Evolutionary conservation across 1,140 invertebrate genomes (phyloP), one percentile per base, ranked within the genome.

Genomic region (Portunus trituberculatus): DNA sequence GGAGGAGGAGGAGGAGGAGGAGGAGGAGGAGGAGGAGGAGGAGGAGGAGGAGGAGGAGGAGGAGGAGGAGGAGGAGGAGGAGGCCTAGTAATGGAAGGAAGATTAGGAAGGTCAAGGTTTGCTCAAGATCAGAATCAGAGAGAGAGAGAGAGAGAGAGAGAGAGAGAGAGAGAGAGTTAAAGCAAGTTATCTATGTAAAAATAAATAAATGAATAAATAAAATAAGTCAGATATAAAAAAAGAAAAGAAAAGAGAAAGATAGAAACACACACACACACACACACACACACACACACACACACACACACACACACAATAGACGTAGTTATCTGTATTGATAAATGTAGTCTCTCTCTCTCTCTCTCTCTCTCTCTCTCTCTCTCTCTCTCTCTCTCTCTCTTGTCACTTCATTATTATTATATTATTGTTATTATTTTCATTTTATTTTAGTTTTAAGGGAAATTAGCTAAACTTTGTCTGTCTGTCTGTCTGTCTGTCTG

Each of bases 101-200:
- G 31, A 87, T 32, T 87, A 32, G 84, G 84, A 32, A 39, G 83
- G n/a, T 59, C 52, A 59, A 59, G 52, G 52, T 59, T 59, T 14
- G 52, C 16, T 59, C 16, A 20, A 14, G 16, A 59, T 59, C 52
- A 14, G 52, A 59, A 14, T 59, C 52, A 59, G 52, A 20, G 16
- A 12, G 52, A 59, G 52, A 91, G 89, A 91, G 89, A 91, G 89
- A 91, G 89, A 91, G 89, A 91, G 89, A 91, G 76, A 92, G 91
- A 92, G 52, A 92, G 91, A 92, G 91, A 92, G 91, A 92, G 91
- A 92, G 91, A 92, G 91, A 93, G 91, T 45, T 0, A 52, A 6
- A 39, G 31, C 16, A 46, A 91, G 45, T 48, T 48, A 46, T 4
- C 14, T 89, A n/a, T 0, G 48, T 1, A 48, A 16, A 48, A 28